Base-by-base conservation (phyloP, 2,888 invertebrate genomes). In the Patella pellucida region DNA sequence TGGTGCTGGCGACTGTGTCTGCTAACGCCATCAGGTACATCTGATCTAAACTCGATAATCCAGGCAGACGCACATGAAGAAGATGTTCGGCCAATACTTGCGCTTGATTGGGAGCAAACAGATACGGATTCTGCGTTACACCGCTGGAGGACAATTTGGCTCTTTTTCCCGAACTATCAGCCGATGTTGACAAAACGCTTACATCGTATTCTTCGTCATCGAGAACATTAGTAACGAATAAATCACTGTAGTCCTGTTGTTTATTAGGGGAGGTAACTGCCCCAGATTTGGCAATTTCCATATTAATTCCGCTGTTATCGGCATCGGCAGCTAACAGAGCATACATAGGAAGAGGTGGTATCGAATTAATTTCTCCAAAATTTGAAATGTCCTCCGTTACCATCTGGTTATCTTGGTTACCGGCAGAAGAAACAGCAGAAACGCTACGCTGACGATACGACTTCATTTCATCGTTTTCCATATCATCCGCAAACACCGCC, bases 1-100 rank as follows among this genome's bases (percentile, higher is more conserved):
- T 89, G 51, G 90, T 90, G 80, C 91, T 91, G 50, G 92, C 92
- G 54, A 99, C 97, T 0, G 99, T 99, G 88, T 99, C 99, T 15
- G 99, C 99, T 78, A 99, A 91, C 1, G 99, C 99, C n/a, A 99
- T 92, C 78, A 99, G 93, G 91, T 99, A 99, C 99, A 99, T 99
- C 92, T 99, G 99, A 92, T 99, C 99, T 74, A 99, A 93, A 83
- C 97, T 97, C 41, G 90, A 89, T 62, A 98, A 92, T 0, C 98
- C 99, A 0, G 98, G 98, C 52, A 92, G 85, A 80, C 92, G 92
- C 52, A 90, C 91, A 91, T 99, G 98, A 0, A 99, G 99, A 62
- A 99, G 92, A 12, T 99, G 93, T 19, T 85, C 83, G 14, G 87
- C 83, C 69, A 90, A 81, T 19, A 88, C 76, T 72, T 82, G 81